Evolutionary conservation across 2,113 vertebrate species (phyloP), one percentile per base, ranked within the genome.

Genomic region (Brevimyrus niger): DNA sequence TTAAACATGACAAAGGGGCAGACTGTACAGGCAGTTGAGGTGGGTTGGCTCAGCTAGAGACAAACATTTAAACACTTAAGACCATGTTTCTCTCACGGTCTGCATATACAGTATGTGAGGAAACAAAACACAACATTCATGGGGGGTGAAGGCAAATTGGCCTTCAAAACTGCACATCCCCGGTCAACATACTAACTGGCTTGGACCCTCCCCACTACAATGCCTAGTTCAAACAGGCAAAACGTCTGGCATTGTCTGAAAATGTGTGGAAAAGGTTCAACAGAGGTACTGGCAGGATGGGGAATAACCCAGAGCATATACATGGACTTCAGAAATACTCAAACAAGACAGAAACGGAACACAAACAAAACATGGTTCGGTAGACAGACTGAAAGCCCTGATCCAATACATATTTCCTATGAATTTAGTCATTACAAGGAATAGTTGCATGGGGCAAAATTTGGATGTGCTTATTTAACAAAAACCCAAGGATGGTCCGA

Each of bases 1-100:
- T 86, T 92, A 92, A 93, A 91, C 90, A 93, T 92, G 82, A 94
- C 90, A 91, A 94, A 93, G 94, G 94, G 93, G 94, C 92, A 95
- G 92, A 92, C 90, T 88, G 92, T 92, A 61, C 88, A 94, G 94
- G 95, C 92, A 94, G 92, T 92, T 92, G 92, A 95, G 94, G 93
- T 94, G 93, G 94, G 85, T 90, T 87, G 55, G 50, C 93, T 90
- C 51, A 91, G 90, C 90, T 42, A 83, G 38, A 50, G 84, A 86
- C 46, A 51, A 86, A 86, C n/a, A 50, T 50, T 31, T 27, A 86
- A 31, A 51, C 85, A 86, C 42, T 44, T 46, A 42, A 83, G 82
- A 84, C 82, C 82, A 48, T 47, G 44, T 44, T 42, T 47, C 38
- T 47, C 2, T 19, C 82, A 47, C 8, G 82, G 82, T 23, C 82